Base-by-base conservation (phyloP, 2,113 vertebrate genomes). In the Mirounga angustirostris region DNA sequence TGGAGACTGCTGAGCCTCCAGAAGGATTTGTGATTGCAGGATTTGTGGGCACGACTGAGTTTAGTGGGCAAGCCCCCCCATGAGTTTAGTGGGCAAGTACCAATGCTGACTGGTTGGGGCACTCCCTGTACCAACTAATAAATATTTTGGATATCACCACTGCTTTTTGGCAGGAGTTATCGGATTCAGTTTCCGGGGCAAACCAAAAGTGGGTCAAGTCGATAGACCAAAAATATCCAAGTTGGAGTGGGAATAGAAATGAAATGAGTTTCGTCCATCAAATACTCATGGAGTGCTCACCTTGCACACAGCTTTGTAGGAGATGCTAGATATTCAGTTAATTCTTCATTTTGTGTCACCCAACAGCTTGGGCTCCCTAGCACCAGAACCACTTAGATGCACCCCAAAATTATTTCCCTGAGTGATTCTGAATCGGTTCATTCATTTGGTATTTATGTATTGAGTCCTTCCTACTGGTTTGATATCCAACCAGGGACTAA, bases 141-240 rank as follows among this genome's bases (percentile, higher is more conserved):
- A 93, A 67, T 95, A 96, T 63, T 95, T 89, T 96, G 15, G 91
- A 28, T 76, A 46, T 56, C 28, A 40, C 22, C 18, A 14, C 61
- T 79, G 94, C 74, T 90, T 50, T 74, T 76, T 80, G 52, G 73
- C 50, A 26, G 63, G 36, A 50, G 16, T 73, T 95, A 10, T 11
- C 95, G 86, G 86, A 61, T 50, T 71, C 87, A 26, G 63, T 82
- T 26, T 33, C 63, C 78, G 94, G 94, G 4, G 82, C 83, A 89
- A 84, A 93, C 73, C 80, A 79, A 91, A 96, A 22, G 21, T 91
- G 19, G 24, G 18, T 33, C 2, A 3, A 69, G 24, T 56, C 26
- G 67, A 67, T 4, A 63, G 26, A 80, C 30, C 7, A 74, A 67
- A 89, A 36, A 12, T 71, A 76, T 56, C 19, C 88, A 65, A 90